phyloP scores from a whole-genome alignment of 2,113 vertebrate genomes.

The Heptranchias perlo region DNA sequence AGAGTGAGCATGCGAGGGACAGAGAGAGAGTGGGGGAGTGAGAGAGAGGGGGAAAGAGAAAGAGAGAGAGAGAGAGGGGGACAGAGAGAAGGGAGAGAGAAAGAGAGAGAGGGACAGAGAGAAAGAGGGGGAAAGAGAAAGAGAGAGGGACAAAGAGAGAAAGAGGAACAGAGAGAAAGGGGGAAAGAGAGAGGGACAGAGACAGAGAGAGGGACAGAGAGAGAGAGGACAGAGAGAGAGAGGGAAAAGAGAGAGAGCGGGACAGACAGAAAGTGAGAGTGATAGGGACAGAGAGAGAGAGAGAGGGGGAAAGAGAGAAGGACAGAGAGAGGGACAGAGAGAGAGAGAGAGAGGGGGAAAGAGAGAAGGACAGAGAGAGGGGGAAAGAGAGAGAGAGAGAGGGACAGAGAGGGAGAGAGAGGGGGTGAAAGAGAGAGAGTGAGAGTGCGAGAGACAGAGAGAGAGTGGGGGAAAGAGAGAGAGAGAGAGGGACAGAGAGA shows the following conservation, averaged over 20 bases:
- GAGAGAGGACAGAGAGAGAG: not conserved
- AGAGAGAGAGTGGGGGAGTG: not conserved
- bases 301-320: not conserved
- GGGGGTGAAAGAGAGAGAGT: too few relatives aligned
- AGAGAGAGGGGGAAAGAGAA: not conserved
- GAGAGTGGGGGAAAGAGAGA: not conserved
- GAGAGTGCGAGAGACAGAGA: too few relatives aligned
- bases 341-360: too few relatives aligned
- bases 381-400: not conserved
- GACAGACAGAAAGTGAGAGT: too few relatives aligned
- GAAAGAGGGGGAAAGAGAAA: too few relatives aligned
- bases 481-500: not conserved
- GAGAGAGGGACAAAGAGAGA: too few relatives aligned
- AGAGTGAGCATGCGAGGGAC: too few relatives aligned
- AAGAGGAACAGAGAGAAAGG: too few relatives aligned
- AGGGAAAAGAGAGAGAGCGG: too few relatives aligned
- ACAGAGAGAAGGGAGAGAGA: not conserved
- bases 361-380: too few relatives aligned
- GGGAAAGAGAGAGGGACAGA: not conserved
- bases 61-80: not conserved
- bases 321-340: not conserved
- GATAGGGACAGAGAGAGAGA: not conserved
- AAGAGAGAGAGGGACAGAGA: not conserved
- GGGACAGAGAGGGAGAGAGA: not conserved
- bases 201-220: not conserved